phyloP scores from a whole-genome alignment of 2,888 invertebrate species.

The Caenorhabditis angaria region DNA sequence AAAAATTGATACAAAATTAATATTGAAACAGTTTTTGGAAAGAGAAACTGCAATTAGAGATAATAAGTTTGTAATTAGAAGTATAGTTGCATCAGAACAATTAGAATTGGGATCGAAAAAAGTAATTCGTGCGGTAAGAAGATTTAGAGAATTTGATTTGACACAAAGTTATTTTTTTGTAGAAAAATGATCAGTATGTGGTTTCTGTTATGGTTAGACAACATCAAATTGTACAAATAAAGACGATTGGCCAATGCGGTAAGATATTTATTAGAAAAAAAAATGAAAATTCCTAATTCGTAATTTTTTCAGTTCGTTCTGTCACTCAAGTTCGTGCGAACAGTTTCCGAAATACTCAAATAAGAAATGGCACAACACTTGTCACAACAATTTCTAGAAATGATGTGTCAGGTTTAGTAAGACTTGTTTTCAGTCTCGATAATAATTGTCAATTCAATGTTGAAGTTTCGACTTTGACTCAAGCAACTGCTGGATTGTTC shows the following conservation, averaged over 20 bases:
- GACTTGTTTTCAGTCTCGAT: too few relatives aligned
- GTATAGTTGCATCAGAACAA: not conserved
- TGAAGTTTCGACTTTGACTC: too few relatives aligned
- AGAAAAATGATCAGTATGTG: not conserved
- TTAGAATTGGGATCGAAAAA: not conserved
- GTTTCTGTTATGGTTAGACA: not conserved
- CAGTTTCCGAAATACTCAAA: not conserved
- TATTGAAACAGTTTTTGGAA: not conserved
- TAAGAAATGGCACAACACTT: not conserved
- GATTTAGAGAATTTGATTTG: too few relatives aligned
- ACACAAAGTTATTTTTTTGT: not conserved
- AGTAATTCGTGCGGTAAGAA: not conserved
- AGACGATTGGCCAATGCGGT: constrained; percentile 8
- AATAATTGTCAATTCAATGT: too few relatives aligned
- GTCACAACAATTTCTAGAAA: not conserved
- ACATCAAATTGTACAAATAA: not conserved
- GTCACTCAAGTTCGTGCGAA: constrained; percentile 8
- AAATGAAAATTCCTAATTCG: not conserved
- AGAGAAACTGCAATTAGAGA: not conserved
- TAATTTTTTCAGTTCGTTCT: constrained; percentile 10
- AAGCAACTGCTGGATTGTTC: not conserved
- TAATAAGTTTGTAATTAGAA: not conserved
- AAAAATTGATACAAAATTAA: too few relatives aligned
- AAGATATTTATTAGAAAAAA: not conserved
- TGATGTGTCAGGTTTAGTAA: too few relatives aligned